These are phyloP conservation scores for Glaucomys volans DNA, from an alignment of 2,113 vertebrate genomes.

Conservation along the genomic window DNA sequence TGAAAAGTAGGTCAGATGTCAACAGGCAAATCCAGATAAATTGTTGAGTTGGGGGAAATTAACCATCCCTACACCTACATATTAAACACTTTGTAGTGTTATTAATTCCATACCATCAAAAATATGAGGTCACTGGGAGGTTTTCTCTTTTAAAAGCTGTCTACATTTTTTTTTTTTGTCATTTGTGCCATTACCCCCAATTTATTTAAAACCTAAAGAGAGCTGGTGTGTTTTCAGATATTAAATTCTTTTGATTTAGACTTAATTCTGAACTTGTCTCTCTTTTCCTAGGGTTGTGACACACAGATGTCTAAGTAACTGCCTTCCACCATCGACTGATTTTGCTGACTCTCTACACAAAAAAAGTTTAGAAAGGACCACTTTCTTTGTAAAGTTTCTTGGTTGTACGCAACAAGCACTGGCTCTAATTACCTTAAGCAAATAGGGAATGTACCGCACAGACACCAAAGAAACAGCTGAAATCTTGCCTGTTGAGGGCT, in stretches of 20 bases:
- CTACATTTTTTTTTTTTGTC: neutral
- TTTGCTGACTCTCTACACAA: neutral
- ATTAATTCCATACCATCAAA: constrained; percentile 48
- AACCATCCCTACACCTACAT: constrained; percentile 26
- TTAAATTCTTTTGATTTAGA: constrained; percentile 24
- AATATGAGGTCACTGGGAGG: neutral
- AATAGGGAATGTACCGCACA: neutral
- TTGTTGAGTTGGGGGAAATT: constrained; percentile 56
- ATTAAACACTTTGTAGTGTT: constrained; percentile 35
- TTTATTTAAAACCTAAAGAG: constrained; percentile 53
- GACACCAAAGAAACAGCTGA: neutral
- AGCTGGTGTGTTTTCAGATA: constrained; percentile 16
- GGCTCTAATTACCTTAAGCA: neutral
- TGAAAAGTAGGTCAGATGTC: constrained; percentile 76
- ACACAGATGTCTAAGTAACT: neutral
- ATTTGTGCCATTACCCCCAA: neutral
- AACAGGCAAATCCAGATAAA: constrained; percentile 50
- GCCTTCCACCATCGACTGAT: neutral
- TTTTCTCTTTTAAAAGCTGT: constrained; percentile 53
- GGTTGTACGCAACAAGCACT: neutral
- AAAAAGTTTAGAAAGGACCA: neutral
- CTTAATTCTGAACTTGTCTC: neutral
- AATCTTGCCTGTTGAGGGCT: neutral
- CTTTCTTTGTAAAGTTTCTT: neutral
- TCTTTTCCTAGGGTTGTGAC: neutral